A percentile compares a stretch with the other conserved stretches of the same genome.
These are phyloP conservation scores for Chelonus formosanus DNA, from an alignment of 2,888 invertebrate genomes.

Conservation along the genomic window DNA sequence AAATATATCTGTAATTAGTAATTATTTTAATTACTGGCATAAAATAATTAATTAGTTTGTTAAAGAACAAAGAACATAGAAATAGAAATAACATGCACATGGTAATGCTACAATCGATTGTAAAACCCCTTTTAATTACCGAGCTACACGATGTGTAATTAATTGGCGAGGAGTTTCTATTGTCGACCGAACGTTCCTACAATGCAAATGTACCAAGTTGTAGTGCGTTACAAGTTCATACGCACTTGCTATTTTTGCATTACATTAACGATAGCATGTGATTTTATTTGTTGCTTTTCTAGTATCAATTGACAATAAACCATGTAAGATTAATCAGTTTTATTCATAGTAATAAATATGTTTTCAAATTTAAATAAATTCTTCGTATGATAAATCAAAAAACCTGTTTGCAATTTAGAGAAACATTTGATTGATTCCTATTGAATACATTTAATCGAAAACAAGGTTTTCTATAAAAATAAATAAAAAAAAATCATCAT, in stretches of 20 bases:
- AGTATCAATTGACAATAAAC: too few species aligned
- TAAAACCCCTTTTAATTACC: conserved; percentile 30
- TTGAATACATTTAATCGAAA: too few species aligned
- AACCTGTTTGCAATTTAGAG: too few species aligned
- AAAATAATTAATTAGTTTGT: conserved; percentile 21
- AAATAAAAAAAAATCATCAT: too few species aligned
- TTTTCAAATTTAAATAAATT: too few species aligned
- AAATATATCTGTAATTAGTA: background rate
- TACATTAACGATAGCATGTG: background rate
- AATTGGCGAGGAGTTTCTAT: conserved; percentile 24
- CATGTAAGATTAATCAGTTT: too few species aligned
- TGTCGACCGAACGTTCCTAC: conserved; percentile 12
- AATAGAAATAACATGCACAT: conserved; percentile 9
- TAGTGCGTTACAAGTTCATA: conserved; percentile 15
- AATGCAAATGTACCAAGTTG: conserved; percentile 28
- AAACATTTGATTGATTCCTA: too few species aligned
- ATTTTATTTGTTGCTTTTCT: too few species aligned
- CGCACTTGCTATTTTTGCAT: background rate
- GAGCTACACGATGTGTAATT: conserved; percentile 24
- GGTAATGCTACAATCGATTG: conserved; percentile 21
- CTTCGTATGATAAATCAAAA: too few species aligned
- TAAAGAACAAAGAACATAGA: background rate
- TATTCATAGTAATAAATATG: too few species aligned
- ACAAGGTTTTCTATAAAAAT: too few species aligned
- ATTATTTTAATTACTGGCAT: conserved; percentile 8